phyloP scores from a whole-genome alignment of 2,888 invertebrate species.

The Zygothrica quintamaculata region DNA sequence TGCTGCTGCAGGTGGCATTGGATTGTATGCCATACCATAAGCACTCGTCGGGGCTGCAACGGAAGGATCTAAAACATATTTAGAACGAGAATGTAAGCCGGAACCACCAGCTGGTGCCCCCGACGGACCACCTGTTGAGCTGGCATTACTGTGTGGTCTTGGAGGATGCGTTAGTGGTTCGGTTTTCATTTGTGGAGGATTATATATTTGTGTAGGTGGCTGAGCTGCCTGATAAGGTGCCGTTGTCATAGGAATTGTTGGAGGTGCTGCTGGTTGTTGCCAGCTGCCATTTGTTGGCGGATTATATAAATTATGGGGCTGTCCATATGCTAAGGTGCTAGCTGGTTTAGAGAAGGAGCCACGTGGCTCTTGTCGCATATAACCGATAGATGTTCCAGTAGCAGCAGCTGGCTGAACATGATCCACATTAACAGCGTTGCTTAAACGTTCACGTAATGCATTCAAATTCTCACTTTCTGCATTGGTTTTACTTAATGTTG shows the following conservation, averaged over 20 bases:
- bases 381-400: conserved; percentile 58
- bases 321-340: conserved; percentile 53
- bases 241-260: conserved; percentile 25
- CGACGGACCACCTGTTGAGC: conserved; percentile 83
- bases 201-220: conserved; percentile 56
- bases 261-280: conserved; percentile 74
- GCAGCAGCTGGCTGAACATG: conserved; percentile 73
- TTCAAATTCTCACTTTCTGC: conserved; percentile 83
- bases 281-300: conserved; percentile 38
- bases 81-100: conserved; percentile 86
- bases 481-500: conserved; percentile 86
- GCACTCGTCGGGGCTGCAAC: conserved; percentile 87
- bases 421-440: conserved; percentile 86
- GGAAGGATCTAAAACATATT: conserved; percentile 93
- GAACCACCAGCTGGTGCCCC: conserved; percentile 21
- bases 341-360: conserved; percentile 74
- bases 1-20: conserved; percentile 52
- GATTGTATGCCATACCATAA: conserved; percentile 82
- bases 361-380: conserved; percentile 63
- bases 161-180: conserved; percentile 84
- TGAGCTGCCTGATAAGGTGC: conserved; percentile 50
- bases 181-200: conserved; percentile 55
- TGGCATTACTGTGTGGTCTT: conserved; percentile 85
- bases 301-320: conserved; percentile 43
- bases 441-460: conserved; percentile 88